Evolutionary conservation across 2,113 vertebrate species (phyloP).

Genomic region (Chionis minor): DNA sequence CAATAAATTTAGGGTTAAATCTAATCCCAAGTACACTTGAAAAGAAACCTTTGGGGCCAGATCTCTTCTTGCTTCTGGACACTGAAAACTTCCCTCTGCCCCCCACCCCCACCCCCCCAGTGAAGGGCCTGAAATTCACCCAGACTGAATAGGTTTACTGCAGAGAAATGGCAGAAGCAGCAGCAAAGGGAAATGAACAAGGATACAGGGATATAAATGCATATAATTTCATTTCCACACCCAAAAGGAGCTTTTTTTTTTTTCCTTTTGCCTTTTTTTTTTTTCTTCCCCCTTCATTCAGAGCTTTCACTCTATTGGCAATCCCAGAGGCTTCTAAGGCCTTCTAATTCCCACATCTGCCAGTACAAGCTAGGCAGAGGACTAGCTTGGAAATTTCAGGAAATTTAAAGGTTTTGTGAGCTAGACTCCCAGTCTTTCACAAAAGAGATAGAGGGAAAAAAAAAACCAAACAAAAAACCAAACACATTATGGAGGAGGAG

Average conservation of each 20-base stretch:
- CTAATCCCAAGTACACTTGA: not conserved
- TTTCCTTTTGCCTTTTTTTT: not conserved
- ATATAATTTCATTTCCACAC: not conserved
- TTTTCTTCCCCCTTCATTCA: not conserved
- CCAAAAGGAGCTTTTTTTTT: not conserved
- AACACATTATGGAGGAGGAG: not conserved
- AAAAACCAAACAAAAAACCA: not conserved
- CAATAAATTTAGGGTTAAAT: not conserved
- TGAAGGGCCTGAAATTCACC: not conserved
- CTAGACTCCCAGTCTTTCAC: not conserved
- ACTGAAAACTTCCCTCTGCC: not conserved
- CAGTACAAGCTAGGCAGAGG: not conserved
- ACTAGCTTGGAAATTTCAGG: not conserved
- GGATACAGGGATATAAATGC: not conserved
- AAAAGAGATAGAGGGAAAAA: not conserved
- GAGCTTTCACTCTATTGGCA: not conserved
- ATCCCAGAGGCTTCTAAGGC: not conserved
- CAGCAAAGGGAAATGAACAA: not conserved
- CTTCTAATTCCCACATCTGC: not conserved
- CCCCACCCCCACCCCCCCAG: no score
- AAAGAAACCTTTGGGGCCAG: not conserved
- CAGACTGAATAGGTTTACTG: not conserved
- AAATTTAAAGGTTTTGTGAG: not conserved
- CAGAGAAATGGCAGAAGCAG: not conserved
- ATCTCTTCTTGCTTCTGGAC: not conserved